Base-by-base conservation (phyloP, 2,113 vertebrate genomes). In the Cynocephalus volans region DNA sequence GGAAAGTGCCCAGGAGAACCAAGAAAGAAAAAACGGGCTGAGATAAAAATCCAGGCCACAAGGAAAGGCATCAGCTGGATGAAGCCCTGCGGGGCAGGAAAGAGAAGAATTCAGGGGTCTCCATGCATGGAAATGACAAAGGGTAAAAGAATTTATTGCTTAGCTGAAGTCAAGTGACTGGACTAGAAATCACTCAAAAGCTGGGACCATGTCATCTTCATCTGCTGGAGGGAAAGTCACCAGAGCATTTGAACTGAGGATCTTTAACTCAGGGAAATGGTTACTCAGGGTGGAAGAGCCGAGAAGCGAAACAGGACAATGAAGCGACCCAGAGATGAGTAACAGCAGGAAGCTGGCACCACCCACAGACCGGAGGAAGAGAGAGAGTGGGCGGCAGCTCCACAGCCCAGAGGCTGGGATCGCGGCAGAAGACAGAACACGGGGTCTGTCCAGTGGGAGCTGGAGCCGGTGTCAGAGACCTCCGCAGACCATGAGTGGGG, bases 41-140 rank as follows among this genome's bases (percentile, higher is more conserved):
- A 72, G 79, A 15, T 6, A 9, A 13, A 36, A 73, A 31, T 19
- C 48, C 36, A 45, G 69, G 41, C 18, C 58, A 3, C 26, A 33
- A 9, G 41, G 12, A 31, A 52, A 5, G 41, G 26, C 54, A 0
- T 0, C 48, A 26, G 56, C 70, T n/a, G 41, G 13, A 23, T 1
- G 10, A 21, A 17, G 72, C 19, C 3, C 3, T 6, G 15, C 3
- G 8, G 24, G 24, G 14, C 13, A 58, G 15, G 13, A 1, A 2
- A 36, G 6, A 13, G 33, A 56, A 90, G 56, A 31, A 52, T 5
- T 6, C 8, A 5, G 31, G 65, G 50, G 9, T n/a, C 64, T 48
- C 41, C 0, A 0, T 2, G 33, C 24, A 5, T 0, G 6, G 88
- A 62, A 33, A 77, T 2, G 2, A 31, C 62, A 26, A 58, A 81